Percentiles rank a stretch among this genome's conserved stretches.
Conservation (phyloP, 2,113 vertebrate species). For the Muntiacus reevesi region DNA sequence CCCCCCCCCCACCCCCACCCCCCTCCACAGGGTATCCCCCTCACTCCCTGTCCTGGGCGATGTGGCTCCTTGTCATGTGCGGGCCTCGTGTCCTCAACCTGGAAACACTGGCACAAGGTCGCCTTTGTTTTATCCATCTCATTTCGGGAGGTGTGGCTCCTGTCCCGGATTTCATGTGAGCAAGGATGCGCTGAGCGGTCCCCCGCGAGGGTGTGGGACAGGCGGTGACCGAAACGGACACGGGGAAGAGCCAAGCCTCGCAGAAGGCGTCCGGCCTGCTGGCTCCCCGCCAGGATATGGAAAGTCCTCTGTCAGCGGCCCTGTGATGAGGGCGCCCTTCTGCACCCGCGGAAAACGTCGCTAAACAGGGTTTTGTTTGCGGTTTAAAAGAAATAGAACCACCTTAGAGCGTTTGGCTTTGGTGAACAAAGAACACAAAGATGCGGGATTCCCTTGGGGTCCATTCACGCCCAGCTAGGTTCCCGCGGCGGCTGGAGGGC, state of each 20-base stretch:
- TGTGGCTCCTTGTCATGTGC: rapidly evolving
- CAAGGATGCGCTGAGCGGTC: background rate
- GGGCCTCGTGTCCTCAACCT: background rate
- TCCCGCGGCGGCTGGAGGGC: rapidly evolving
- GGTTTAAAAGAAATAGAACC: background rate
- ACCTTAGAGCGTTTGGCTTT: background rate
- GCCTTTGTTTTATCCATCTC: background rate
- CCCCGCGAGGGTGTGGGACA: rapidly evolving
- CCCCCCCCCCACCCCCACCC: rapidly evolving
- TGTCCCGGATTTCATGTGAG: background rate
- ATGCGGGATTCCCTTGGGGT: background rate
- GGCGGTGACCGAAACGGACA: too few relatives aligned
- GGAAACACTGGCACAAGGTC: background rate
- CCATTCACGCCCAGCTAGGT: rapidly evolving
- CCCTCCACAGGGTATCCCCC: too few relatives aligned
- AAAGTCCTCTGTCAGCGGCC: background rate
- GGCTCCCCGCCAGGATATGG: background rate
- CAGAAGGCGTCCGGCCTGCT: background rate
- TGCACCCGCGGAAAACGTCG: too few relatives aligned
- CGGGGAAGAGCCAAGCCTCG: background rate
- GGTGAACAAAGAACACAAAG: too few relatives aligned
- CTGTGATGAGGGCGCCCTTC: background rate
- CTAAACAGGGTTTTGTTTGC: background rate
- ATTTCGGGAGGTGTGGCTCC: background rate
- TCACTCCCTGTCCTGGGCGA: too few relatives aligned